Evolutionary conservation across 2,113 vertebrate genomes (phyloP).

Genomic region (Panthera tigris): DNA sequence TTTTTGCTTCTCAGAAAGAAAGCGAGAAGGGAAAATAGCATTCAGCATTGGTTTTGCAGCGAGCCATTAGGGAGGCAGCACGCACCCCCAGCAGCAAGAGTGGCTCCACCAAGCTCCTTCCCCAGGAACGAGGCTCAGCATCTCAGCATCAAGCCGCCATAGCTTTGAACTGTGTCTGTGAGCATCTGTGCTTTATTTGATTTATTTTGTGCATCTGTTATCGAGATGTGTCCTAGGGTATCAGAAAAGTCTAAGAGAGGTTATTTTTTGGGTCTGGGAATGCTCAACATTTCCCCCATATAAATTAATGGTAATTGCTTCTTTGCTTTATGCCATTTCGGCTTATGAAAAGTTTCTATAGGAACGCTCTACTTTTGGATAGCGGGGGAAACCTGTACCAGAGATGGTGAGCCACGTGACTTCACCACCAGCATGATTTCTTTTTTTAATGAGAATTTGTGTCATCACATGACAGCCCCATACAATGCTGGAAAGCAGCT

Average conservation of each 20-base stretch:
- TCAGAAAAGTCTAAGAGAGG: background rate
- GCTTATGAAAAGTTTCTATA: background rate
- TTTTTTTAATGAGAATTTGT: slow-evolving; percentile 9
- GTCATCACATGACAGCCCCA: background rate
- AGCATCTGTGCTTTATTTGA: background rate
- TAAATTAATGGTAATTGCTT: background rate
- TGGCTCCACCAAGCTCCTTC: background rate
- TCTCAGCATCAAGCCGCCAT: background rate
- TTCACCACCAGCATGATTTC: background rate
- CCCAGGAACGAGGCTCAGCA: background rate
- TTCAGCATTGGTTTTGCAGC: background rate
- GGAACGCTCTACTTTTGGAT: background rate
- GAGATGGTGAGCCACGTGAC: background rate
- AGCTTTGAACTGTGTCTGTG: background rate
- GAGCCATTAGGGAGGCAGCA: background rate
- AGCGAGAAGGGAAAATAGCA: background rate
- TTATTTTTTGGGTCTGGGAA: background rate
- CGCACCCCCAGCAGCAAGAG: background rate
- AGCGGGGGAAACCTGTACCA: background rate
- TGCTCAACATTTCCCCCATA: background rate
- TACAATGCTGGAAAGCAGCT: background rate
- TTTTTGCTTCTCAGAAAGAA: background rate
- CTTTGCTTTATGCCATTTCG: background rate
- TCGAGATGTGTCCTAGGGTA: background rate
- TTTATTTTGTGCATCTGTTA: background rate